Percentiles rank a stretch among this genome's conserved stretches.
Evolutionary conservation across 2,888 invertebrate genomes (phyloP).

Genomic region (Agrochola circellaris): DNA sequence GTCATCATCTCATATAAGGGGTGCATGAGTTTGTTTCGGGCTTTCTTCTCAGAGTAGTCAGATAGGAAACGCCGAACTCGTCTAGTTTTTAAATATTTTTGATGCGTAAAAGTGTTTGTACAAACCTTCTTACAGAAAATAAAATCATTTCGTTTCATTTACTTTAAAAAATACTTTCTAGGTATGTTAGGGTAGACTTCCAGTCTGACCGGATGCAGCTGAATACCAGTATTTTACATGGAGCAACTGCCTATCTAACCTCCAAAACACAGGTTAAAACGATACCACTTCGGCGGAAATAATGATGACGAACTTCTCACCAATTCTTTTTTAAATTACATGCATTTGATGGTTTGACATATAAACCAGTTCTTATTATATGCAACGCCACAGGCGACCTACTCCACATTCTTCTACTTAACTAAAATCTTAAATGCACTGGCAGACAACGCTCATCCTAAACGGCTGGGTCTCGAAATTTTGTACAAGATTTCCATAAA

Average conservation of each 20-base stretch:
- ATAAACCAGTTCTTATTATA: not conserved
- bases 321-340: not conserved
- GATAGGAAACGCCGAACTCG: no score
- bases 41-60: no score
- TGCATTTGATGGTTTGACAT: not conserved
- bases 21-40: no score
- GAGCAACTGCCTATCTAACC: not conserved
- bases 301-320: not conserved
- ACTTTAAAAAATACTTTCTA: no score
- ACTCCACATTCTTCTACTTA: no score
- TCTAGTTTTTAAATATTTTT: no score
- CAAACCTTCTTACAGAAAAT: no score
- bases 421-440: not conserved
- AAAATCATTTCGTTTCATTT: no score
- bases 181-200: not conserved
- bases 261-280: no score
- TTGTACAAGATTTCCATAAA: not conserved
- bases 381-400: not conserved
- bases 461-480: rapidly evolving
- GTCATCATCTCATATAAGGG: no score
- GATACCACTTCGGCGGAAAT: not conserved
- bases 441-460: not conserved
- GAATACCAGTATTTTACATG: not conserved
- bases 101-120: no score
- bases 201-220: not conserved